A percentile compares a stretch with the other conserved stretches of the same genome.
Conservation (phyloP, 2,888 invertebrate genomes). For the Standfussiana lucernea region DNA sequence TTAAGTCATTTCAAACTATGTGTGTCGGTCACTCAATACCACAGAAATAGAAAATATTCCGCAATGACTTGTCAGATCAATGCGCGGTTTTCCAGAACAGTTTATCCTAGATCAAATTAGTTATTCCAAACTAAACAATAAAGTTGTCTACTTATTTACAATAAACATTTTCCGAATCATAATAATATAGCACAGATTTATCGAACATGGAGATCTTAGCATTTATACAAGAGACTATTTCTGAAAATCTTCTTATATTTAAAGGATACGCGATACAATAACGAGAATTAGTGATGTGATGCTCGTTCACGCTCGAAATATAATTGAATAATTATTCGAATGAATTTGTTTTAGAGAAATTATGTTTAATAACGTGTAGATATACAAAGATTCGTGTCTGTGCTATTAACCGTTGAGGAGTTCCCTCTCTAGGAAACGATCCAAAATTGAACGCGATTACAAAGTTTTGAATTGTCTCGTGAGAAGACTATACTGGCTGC, state of each 20-base stretch:
- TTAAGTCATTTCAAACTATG: not conserved
- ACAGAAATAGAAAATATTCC: not conserved
- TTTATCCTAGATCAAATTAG: not conserved
- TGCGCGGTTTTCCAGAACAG: not conserved
- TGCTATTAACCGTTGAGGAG: too few relatives aligned
- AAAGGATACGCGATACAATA: conserved; percentile 21
- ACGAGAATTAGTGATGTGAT: conserved; percentile 46
- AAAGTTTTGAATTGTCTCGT: too few relatives aligned
- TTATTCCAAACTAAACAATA: not conserved
- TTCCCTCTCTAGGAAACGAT: too few relatives aligned
- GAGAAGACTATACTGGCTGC: too few relatives aligned
- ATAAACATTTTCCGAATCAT: conserved; percentile 17
- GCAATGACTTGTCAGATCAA: not conserved
- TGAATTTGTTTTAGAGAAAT: too few relatives aligned
- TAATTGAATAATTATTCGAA: not conserved
- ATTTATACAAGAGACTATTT: conserved; percentile 36
- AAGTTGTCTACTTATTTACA: not conserved
- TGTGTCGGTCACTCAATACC: too few relatives aligned
- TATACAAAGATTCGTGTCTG: too few relatives aligned
- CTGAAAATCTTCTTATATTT: conserved; percentile 35
- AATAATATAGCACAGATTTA: conserved; percentile 17
- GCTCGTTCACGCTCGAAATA: not conserved
- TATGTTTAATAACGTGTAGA: too few relatives aligned
- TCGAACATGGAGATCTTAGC: conserved; percentile 22
- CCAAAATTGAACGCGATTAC: too few relatives aligned